Percentiles rank a stretch among this genome's conserved stretches.
phyloP scores from a whole-genome alignment of 2,113 vertebrate species.

The Prinia subflava region DNA sequence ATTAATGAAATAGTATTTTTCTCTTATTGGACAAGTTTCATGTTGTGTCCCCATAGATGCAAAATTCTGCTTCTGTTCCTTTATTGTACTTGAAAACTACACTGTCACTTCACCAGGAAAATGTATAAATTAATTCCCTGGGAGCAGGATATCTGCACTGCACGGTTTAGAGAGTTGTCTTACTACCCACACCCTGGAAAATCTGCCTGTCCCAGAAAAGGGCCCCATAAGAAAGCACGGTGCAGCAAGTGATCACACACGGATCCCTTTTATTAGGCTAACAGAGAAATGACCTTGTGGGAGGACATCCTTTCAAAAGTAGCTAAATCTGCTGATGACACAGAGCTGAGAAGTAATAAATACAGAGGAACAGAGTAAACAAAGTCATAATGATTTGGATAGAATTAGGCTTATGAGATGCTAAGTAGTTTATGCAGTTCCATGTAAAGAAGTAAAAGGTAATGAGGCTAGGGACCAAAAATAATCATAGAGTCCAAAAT shows the following conservation, averaged over 20 bases:
- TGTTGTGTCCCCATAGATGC: rapidly evolving
- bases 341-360: conserved; percentile 55
- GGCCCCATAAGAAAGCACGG: not conserved
- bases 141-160: not conserved
- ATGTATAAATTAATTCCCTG: not conserved
- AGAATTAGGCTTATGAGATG: conserved; percentile 66
- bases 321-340: conserved; percentile 57
- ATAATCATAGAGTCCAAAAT: not conserved
- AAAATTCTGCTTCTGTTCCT: not conserved
- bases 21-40: not conserved
- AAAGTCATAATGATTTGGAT: conserved; percentile 59
- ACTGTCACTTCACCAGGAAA: not conserved
- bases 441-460: conserved; percentile 57
- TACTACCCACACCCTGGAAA: not conserved
- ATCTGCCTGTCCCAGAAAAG: not conserved
- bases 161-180: not conserved
- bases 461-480: conserved; percentile 51
- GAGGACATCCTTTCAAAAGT: conserved; percentile 36
- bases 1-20: not conserved
- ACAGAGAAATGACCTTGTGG: conserved; percentile 1
- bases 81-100: not conserved
- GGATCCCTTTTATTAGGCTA: not conserved
- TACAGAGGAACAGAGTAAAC: conserved; percentile 66
- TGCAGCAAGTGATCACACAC: not conserved
- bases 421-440: conserved; percentile 59